Evolutionary conservation across 2,888 invertebrate species (phyloP), one percentile per base, ranked within the genome.

Genomic region (Idaea dimidiata): DNA sequence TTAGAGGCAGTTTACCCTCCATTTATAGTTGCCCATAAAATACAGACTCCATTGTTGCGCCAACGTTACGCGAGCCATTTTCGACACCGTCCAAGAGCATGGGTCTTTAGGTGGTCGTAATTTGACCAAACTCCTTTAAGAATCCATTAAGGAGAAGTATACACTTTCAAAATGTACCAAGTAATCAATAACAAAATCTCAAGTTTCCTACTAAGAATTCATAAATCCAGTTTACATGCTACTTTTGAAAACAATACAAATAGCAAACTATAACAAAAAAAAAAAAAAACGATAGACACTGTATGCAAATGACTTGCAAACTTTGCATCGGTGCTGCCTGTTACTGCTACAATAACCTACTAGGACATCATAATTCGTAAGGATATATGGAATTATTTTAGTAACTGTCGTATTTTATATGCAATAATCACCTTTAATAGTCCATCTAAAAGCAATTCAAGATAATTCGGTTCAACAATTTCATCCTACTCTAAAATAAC

Each of bases 351-450:
- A 43, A 43, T 54, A 59, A 58, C 62, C 63, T 61, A 69, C 66
- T 59, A 66, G 61, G 66, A 59, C 32, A 60, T 56, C 66, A 69
- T 69, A 71, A 71, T 69, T 71, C 68, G 69, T 71, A 62, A 68
- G 58, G 66, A 68, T 65, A 62, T 68, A 60, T 62, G 62, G 59
- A 43, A 54, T 54, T n/a, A n/a, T n/a, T n/a, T n/a, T n/a, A n/a
- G n/a, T 18, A 14, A 18, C 56, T 17, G 18, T 56, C 18, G 7
- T 18, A 17, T 8, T 56, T 56, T 56, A 56, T 56, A 18, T 18
- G 56, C 10, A 18, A 18, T 56, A 16, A 18, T 10, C 18, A 5
- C 24, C 1, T 24, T 24, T 24, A 24, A 24, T 3, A 24, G 3
- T 24, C 24, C 24, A 24, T 24, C 24, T 24, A 24, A 24, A 24